Evolutionary conservation across 2,888 invertebrate genomes (phyloP), one percentile per base, ranked within the genome.

Genomic region (Chouioia cunea): DNA sequence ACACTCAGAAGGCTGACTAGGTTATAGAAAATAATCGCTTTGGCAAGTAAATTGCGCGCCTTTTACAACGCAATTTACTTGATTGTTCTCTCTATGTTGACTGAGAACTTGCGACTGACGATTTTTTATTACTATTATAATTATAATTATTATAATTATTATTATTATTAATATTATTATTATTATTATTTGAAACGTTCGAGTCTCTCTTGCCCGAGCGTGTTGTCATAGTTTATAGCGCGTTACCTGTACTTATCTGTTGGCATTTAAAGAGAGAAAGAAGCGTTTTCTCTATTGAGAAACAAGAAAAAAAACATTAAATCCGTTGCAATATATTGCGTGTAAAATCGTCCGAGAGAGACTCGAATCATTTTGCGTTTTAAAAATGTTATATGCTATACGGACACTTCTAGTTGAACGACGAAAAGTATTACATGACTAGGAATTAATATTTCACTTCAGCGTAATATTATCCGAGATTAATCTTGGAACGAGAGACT

Each of bases 1-100:
- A 85, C 82, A 82, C 77, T 82, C 82, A 81, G 82, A 85, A 85
- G 85, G 85, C 85, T 85, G 85, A 85, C 79, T 85, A 85, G 85
- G 80, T 82, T 85, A 80, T 81, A 82, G 79, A 79, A 44, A 46
- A 56, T 27, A 36, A 56, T 54, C 53, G 65, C 63, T 66, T 66
- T 65, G 47, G 60, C 53, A 53, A 67, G 73, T 70, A 65, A 66
- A 18, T 67, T 63, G 58, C 57, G 65, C 58, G 52, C 22, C 43
- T 59, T 53, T 54, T 67, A 65, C 74, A 73, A 77, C 76, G 78
- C 68, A 75, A 78, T 73, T 79, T 77, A 75, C 74, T 78, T 74
- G 73, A 76, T 73, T 59, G 73, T 71, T 75, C 73, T 70, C 36
- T 36, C 12, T 71, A 60, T 65, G 56, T 57, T 74, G 71, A 60